Evolutionary conservation across 2,888 invertebrate species (phyloP).

Genomic region (Kuschelorhynchus macadamiae): DNA sequence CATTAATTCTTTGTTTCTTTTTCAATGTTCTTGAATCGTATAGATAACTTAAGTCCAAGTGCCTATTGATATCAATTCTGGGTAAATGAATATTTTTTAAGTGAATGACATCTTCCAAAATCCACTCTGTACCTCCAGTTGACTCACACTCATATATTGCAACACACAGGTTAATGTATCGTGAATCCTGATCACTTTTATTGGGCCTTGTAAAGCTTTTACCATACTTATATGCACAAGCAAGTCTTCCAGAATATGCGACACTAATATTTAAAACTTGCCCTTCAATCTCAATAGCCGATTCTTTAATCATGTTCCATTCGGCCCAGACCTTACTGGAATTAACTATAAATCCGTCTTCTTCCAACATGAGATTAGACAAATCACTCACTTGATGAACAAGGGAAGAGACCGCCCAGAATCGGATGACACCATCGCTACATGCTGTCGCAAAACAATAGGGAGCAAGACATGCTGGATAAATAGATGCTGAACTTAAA

Average conservation of each 20-base stretch:
- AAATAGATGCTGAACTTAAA: slow-evolving; percentile 96
- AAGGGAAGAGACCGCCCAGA: slow-evolving; percentile 77
- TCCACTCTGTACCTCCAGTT: slow-evolving; percentile 95
- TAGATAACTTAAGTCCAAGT: slow-evolving; percentile 86
- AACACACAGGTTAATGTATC: slow-evolving; percentile 92
- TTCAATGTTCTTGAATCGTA: slow-evolving; percentile 85
- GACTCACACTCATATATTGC: slow-evolving; percentile 99
- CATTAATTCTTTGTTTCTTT: slow-evolving; percentile 86
- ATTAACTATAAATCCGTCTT: slow-evolving; percentile 64
- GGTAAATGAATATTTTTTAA: slow-evolving; percentile 92
- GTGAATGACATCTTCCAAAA: slow-evolving; percentile 95
- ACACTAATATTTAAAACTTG: slow-evolving; percentile 95
- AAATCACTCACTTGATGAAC: slow-evolving; percentile 58
- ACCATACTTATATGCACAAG: slow-evolving; percentile 96
- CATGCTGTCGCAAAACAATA: slow-evolving; percentile 97
- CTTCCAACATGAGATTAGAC: slow-evolving; percentile 63
- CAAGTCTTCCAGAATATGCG: slow-evolving; percentile 97
- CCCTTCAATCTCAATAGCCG: slow-evolving; percentile 76
- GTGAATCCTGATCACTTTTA: slow-evolving; percentile 81
- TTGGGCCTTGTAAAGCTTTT: slow-evolving; percentile 89
- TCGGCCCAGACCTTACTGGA: slow-evolving; percentile 67
- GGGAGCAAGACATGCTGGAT: slow-evolving; percentile 98
- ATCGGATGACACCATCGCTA: slow-evolving; percentile 91
- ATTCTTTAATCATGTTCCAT: slow-evolving; percentile 71
- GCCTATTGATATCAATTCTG: slow-evolving; percentile 84